Conservation (phyloP, 2,113 vertebrate species). For the Triplophysa siluroides region DNA sequence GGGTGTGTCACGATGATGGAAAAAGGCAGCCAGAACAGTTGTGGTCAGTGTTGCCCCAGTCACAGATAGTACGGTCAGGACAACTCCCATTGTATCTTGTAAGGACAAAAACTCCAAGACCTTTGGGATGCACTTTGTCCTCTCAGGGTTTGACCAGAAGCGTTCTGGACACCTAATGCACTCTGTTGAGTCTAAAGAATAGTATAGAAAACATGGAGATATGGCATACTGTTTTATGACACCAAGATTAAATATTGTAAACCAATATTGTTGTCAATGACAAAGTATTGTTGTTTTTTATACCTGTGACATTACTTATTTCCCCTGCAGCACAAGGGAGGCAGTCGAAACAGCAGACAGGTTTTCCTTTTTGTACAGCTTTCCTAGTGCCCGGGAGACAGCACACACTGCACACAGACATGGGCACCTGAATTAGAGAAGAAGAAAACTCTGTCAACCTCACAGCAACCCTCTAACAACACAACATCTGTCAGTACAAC, state of each 20-base stretch:
- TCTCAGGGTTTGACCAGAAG: conserved; percentile 61
- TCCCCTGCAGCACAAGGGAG: conserved; percentile 61
- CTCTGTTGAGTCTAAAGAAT: conserved; percentile 56
- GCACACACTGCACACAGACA: conserved; percentile 59
- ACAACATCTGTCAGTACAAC: not conserved
- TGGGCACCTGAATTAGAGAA: conserved; percentile 49
- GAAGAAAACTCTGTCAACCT: not conserved
- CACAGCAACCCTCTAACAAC: not conserved
- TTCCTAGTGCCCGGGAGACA: conserved; percentile 60
- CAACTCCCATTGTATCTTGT: conserved; percentile 57
- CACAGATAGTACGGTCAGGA: conserved; percentile 55
- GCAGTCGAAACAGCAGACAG: conserved; percentile 66
- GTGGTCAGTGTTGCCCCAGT: conserved; percentile 56
- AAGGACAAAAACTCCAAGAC: conserved; percentile 64
- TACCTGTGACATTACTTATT: conserved; percentile 60
- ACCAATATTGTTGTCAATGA: no score
- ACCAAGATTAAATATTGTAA: no score
- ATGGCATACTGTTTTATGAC: no score
- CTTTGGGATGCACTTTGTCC: conserved; percentile 56
- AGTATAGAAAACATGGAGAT: not conserved
- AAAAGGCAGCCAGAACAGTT: conserved; percentile 50
- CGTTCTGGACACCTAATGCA: conserved; percentile 58
- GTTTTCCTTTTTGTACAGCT: conserved; percentile 60
- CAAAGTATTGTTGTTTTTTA: no score
- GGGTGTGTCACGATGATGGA: conserved; percentile 55